Evolutionary conservation across 2,113 vertebrate genomes (phyloP).

Genomic region (Pedionomus torquatus): DNA sequence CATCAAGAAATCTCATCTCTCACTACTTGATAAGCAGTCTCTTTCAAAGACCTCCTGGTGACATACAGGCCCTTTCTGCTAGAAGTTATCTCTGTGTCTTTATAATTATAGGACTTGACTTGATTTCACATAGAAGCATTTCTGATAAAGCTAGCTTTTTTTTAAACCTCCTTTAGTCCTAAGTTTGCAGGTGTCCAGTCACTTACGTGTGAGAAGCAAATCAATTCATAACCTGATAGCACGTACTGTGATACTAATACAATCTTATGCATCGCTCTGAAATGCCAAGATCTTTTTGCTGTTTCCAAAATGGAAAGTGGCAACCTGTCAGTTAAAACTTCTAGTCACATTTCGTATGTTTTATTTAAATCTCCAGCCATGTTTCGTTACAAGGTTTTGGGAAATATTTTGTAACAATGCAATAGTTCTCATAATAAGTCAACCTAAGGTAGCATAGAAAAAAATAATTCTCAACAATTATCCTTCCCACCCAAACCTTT

Average conservation of each 20-base stretch:
- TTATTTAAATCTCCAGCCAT: neutral
- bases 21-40: neutral
- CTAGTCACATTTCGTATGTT: neutral
- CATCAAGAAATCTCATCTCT: neutral
- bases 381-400: neutral
- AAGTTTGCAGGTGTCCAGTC: neutral
- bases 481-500: slow-evolving; percentile 35
- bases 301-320: neutral
- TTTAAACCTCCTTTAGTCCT: neutral
- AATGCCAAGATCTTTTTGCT: neutral
- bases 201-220: neutral
- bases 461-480: neutral
- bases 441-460: neutral
- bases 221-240: neutral
- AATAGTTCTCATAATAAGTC: slow-evolving; percentile 5
- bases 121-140: neutral
- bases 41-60: neutral
- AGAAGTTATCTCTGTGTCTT: neutral
- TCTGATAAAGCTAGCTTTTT: too few species aligned
- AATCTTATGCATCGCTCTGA: neutral
- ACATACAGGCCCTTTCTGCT: neutral
- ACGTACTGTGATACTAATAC: neutral
- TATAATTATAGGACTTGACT: neutral
- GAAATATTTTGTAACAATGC: slow-evolving; percentile 40
- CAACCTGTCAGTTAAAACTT: neutral